phyloP scores from a whole-genome alignment of 2,888 invertebrate genomes.

The Apamea crenata region DNA sequence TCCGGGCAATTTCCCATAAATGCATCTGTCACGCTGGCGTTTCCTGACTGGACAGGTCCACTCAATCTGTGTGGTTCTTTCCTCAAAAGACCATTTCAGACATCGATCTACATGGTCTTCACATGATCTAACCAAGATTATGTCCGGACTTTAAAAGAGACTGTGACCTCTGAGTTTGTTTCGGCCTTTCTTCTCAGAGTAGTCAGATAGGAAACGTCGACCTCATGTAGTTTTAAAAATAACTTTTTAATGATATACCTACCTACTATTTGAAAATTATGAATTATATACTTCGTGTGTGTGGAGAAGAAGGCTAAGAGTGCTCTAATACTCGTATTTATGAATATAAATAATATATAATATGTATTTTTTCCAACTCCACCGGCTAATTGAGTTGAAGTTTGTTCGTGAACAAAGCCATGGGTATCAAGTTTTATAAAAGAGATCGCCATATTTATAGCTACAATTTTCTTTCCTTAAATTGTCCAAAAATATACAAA shows the following conservation, averaged over 20 bases:
- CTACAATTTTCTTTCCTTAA: not conserved
- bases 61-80: too few relatives aligned
- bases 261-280: too few relatives aligned
- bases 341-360: not conserved
- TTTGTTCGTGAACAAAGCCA: not conserved
- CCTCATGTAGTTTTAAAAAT: too few relatives aligned
- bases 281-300: not conserved
- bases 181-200: too few relatives aligned
- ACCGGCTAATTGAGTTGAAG: not conserved
- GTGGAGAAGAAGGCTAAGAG: fast-evolving
- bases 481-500: not conserved
- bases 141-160: too few relatives aligned
- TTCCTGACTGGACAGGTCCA: too few relatives aligned
- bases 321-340: not conserved
- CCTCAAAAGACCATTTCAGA: too few relatives aligned
- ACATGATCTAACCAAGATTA: too few relatives aligned
- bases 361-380: not conserved
- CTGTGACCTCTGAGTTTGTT: too few relatives aligned
- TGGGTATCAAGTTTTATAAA: not conserved
- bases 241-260: not conserved
- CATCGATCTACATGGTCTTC: too few relatives aligned
- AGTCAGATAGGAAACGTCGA: too few relatives aligned
- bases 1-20: not conserved
- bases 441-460: not conserved
- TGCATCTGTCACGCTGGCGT: not conserved